Evolutionary conservation across 2,797 vertebrate genomes (phyloP).

Genomic region (Siniperca obscura): DNA sequence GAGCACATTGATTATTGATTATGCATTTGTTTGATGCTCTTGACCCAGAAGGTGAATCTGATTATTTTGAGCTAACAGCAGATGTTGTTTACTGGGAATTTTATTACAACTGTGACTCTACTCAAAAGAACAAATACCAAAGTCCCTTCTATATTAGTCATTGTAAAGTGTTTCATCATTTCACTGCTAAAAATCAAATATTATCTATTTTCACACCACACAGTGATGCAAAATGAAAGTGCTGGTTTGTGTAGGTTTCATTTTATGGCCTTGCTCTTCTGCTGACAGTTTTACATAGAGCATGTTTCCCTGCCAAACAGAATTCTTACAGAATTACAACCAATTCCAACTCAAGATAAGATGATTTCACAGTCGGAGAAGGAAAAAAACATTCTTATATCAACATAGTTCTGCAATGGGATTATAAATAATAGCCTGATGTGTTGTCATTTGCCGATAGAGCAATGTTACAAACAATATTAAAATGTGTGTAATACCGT

Average conservation of each 20-base stretch:
- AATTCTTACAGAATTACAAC: conserved; percentile 48
- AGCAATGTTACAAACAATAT: conserved; percentile 10
- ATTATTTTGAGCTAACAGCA: background rate
- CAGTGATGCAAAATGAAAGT: conserved; percentile 54
- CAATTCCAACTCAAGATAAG: conserved; percentile 38
- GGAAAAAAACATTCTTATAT: background rate
- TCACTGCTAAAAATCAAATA: conserved; percentile 24
- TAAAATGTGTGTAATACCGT: conserved; percentile 11
- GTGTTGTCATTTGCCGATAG: conserved; percentile 25
- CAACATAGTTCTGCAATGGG: conserved; percentile 10
- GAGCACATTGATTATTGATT: conserved; percentile 23
- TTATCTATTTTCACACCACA: conserved; percentile 35
- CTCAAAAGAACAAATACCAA: background rate
- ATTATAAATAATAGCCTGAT: conserved; percentile 11
- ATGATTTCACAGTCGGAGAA: conserved; percentile 37
- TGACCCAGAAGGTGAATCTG: conserved; percentile 2
- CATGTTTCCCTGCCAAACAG: conserved; percentile 45
- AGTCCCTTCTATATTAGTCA: background rate
- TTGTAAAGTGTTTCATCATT: conserved; percentile 19
- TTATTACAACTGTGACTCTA: conserved; percentile 26
- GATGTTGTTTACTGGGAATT: conserved; percentile 10
- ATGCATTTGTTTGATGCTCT: conserved; percentile 4
- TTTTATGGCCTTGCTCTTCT: conserved; percentile 57
- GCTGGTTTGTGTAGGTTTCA: conserved; percentile 62
- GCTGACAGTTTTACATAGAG: conserved; percentile 35